Evolutionary conservation across 2,797 vertebrate species (phyloP), one percentile per base, ranked within the genome.

Genomic region (Masticophis lateralis): DNA sequence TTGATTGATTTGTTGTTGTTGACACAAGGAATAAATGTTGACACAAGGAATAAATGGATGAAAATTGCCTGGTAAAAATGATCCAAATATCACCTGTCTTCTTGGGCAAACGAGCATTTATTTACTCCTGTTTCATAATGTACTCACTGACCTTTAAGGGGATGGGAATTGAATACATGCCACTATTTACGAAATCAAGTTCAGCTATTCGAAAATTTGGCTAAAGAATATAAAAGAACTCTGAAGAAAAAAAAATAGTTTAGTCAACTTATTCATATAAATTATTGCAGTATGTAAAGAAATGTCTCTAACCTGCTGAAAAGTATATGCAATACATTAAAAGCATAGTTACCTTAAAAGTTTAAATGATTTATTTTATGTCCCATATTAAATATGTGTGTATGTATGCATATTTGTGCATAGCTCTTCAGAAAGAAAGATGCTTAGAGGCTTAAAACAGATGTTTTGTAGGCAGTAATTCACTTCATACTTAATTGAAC

Each of bases 11-110:
- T 96, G 94, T 97, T 95, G 95, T 96, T 8, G 0, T 93, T 96
- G 95, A 96, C 94, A 97, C 61, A 96, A 96, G 74, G 96, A 96
- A 97, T 96, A 96, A 96, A 96, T 95, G 96, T 96, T 96, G 96
- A 96, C 94, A 97, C 61, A 96, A 96, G 74, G 96, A 96, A 97
- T 96, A 96, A 96, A 96, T 95, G 93, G 91, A 96, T 94, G 96
- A 97, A 97, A 97, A 96, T 96, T 94, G 94, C 94, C 96, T 95
- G 94, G 92, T 93, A 96, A 97, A 94, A 97, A 90, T 93, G 92
- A 97, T 96, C 94, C 96, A 96, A 96, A 96, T 96, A 95, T 94
- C 95, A 97, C 94, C 95, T 95, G 94, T 94, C 88, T 97, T 97
- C 96, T 93, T 96, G 90, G 90, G 94, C 92, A 97, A 96, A 97